phyloP scores from a whole-genome alignment of 2,888 invertebrate species.

The Andrena flavipes region DNA sequence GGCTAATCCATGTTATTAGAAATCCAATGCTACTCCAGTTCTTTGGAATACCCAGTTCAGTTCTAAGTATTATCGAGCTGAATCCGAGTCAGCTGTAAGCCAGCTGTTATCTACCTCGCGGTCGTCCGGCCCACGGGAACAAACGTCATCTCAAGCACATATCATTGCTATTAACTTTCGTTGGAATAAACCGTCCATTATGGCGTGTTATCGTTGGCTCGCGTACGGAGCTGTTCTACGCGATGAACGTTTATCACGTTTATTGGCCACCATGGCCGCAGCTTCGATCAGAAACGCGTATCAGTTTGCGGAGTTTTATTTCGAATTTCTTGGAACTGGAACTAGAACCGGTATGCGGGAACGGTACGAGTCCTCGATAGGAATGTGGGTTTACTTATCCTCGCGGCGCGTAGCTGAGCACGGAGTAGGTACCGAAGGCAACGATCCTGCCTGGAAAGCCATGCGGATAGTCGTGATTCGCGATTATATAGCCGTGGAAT shows the following conservation, averaged over 20 bases:
- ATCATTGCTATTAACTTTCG: not conserved
- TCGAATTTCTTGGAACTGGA: conserved; percentile 43
- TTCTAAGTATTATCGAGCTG: no score
- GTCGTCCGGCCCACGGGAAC: not conserved
- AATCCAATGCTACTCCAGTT: no score
- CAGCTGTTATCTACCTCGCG: not conserved
- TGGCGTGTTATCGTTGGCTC: conserved; percentile 17
- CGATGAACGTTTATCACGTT: conserved; percentile 38
- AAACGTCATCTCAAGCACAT: not conserved
- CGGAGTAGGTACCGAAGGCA: conserved; percentile 1
- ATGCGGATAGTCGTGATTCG: conserved; percentile 41
- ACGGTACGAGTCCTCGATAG: conserved; percentile 39
- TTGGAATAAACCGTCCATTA: not conserved
- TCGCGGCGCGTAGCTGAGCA: conserved; percentile 4
- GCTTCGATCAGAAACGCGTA: conserved; percentile 38
- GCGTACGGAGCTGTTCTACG: conserved; percentile 1
- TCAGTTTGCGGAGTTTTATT: conserved; percentile 40
- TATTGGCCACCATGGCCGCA: conserved; percentile 13
- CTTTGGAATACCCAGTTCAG: no score
- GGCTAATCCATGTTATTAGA: no score
- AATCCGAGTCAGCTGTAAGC: not conserved
- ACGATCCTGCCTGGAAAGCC: conserved; percentile 28
- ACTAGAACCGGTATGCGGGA: conserved; percentile 44
- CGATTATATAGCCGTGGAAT: conserved; percentile 43
- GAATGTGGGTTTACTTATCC: conserved; percentile 62